Base-by-base conservation (phyloP, 2,888 invertebrate genomes). In the Lobophora halterata region DNA sequence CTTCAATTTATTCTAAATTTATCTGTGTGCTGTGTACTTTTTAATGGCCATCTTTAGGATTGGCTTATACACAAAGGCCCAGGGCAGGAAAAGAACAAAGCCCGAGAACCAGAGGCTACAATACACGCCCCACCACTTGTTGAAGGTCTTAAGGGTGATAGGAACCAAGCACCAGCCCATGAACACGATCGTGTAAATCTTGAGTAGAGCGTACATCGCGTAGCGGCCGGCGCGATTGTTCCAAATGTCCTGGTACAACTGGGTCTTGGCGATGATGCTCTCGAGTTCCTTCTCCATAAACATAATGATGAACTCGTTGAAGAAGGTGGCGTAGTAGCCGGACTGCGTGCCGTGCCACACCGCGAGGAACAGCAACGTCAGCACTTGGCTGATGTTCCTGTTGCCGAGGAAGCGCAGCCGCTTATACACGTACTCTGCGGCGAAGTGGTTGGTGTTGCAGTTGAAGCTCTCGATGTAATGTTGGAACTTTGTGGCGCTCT, bases 321-420 rank as follows among this genome's bases (percentile, higher is more conserved):
- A 89, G 88, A 99, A 99, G 25, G 95, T 94, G 63, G 95, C 88
- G 71, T 97, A 99, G 68, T 99, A 99, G 1, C 99, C 98, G 5
- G 95, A 92, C 68, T 97, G 95, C 32, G 96, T 92, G 5, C 99
- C 99, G 77, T 99, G 99, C 99, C 99, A 99, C 0, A 97, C 65
- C 0, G 99, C 97, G 19, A 99, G 90, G 79, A 98, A 99, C 0
- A 91, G 37, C 20, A 99, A 81, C 0, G 98, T 95, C 0, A 91
- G 88, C 0, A 91, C 85, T 74, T 99, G 98, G 48, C 98, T 98
- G 1, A 92, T 79, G 20, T 89, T 89, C 9, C 93, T 91, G 76
- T 94, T 96, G 26, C 95, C 95, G 27, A 99, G 86, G 75, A 97
- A 98, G 68, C 93, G 95, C 21, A 99, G 88, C 2, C 99, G 90